Base-by-base conservation (phyloP, 2,113 vertebrate species). In the Dipodomys ordii region DNA sequence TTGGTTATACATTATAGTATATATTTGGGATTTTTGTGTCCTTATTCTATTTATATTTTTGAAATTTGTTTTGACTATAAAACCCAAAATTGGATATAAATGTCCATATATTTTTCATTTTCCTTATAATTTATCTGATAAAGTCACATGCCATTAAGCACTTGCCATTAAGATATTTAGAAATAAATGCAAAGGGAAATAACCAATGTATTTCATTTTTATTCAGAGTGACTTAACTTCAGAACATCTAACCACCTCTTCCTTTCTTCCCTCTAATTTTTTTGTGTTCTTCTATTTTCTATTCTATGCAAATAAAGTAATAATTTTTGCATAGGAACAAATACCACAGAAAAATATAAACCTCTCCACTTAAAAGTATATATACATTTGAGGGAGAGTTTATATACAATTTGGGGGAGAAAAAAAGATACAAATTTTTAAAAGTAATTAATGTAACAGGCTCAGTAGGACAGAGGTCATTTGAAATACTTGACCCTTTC, bases 21-120 rank as follows among this genome's bases (percentile, higher is more conserved):
- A 72, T 83, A 10, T 72, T 80, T 87, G 27, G 23, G 64, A 53
- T 83, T 71, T 91, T 72, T 95, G 19, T 79, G 60, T 9, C 79
- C 32, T 65, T 10, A 18, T 65, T 93, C 87, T 32, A 89, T 69
- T 90, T 92, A 62, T 28, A 46, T 85, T 80, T 62, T 87, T 90
- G 68, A 80, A 80, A 6, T 77, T 71, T 82, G 39, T 71, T 27
- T 67, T 83, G 30, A 6, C 30, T 83, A 94, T 90, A 92, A 95
- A 94, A 79, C 64, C 77, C 32, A 88, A 20, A 65, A 39, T 27
- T 78, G 28, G 28, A n/a, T n/a, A 3, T 53, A 77, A 94, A 9
- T 87, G 7, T 57, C 53, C n/a, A 92, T 53, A 73, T 15, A 65
- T 7, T 8, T 57, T 88, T 93, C 20, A 64, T 80, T 90, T 88